A percentile compares a stretch with the other conserved stretches of the same genome.
phyloP scores from a whole-genome alignment of 2,113 vertebrate genomes.

The Varanus komodoensis region DNA sequence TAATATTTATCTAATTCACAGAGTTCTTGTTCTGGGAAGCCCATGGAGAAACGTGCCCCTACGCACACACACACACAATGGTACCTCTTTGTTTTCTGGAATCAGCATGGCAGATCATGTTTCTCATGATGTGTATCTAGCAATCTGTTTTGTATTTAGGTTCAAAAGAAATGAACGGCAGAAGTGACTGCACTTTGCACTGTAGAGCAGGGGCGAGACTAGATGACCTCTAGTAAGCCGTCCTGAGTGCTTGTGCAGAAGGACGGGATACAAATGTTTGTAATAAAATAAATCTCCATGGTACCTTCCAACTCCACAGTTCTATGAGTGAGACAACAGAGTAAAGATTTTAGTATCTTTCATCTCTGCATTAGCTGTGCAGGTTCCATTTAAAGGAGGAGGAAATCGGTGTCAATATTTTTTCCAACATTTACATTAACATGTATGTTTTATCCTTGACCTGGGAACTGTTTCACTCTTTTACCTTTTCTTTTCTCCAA shows the following conservation, averaged over 20 bases:
- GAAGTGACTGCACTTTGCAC: too few relatives aligned
- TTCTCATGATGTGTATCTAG: not conserved
- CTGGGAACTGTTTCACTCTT: slow-evolving; percentile 9
- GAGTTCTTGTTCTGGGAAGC: not conserved
- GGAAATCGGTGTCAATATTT: not conserved
- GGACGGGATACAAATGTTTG: too few relatives aligned
- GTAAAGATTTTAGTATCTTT: not conserved
- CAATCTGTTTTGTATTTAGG: too few relatives aligned
- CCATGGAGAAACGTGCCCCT: not conserved
- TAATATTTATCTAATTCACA: not conserved
- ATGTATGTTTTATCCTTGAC: slow-evolving; percentile 47
- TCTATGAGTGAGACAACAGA: not conserved
- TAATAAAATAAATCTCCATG: too few relatives aligned
- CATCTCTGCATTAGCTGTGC: slow-evolving; percentile 9
- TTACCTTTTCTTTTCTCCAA: slow-evolving; percentile 39
- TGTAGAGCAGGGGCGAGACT: too few relatives aligned
- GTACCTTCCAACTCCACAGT: too few relatives aligned
- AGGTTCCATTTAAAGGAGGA: not conserved
- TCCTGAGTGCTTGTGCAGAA: too few relatives aligned
- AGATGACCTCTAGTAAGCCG: too few relatives aligned
- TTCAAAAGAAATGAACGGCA: too few relatives aligned
- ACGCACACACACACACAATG: not conserved
- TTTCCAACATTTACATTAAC: not conserved
- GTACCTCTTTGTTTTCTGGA: not conserved
- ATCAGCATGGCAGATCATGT: not conserved